phyloP scores from a whole-genome alignment of 2,888 invertebrate species.

The Listrodromus nycthemerus region DNA sequence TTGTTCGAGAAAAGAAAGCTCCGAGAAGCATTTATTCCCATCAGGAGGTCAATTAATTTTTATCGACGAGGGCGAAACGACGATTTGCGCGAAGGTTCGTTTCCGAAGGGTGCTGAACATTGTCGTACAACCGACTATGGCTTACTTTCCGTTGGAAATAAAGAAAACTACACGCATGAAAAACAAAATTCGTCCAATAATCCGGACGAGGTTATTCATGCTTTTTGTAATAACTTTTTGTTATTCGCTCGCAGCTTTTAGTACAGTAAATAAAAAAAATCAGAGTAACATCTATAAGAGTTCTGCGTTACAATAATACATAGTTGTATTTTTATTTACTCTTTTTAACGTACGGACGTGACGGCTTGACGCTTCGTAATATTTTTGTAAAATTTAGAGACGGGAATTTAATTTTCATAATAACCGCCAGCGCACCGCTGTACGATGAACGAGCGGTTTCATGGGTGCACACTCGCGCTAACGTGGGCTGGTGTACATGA shows the following conservation, averaged over 20 bases:
- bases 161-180: not conserved
- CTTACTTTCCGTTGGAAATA: not conserved
- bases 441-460: conserved; percentile 19
- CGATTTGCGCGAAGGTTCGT: conserved; percentile 12
- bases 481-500: conserved; percentile 28
- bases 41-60: conserved; percentile 42
- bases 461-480: conserved; percentile 20
- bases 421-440: conserved; percentile 36
- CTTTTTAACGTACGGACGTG: not conserved
- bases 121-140: conserved; percentile 13
- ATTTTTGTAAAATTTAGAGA: conserved; percentile 48
- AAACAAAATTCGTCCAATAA: not conserved
- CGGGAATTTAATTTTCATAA: conserved; percentile 57
- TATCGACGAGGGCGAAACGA: conserved; percentile 38
- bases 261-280: not conserved
- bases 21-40: conserved; percentile 50
- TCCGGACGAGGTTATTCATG: conserved; percentile 4
- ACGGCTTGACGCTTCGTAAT: conserved; percentile 40
- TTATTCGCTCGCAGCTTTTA: not conserved
- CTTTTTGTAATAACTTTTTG: not conserved
- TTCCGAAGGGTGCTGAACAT: not conserved
- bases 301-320: conserved; percentile 19
- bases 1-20: conserved; percentile 55
- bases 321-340: conserved; percentile 23
- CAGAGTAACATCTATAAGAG: not conserved